A percentile compares a stretch with the other conserved stretches of the same genome.
phyloP scores from a whole-genome alignment of 2,888 invertebrate species.

The Nasonovia ribisnigri region DNA sequence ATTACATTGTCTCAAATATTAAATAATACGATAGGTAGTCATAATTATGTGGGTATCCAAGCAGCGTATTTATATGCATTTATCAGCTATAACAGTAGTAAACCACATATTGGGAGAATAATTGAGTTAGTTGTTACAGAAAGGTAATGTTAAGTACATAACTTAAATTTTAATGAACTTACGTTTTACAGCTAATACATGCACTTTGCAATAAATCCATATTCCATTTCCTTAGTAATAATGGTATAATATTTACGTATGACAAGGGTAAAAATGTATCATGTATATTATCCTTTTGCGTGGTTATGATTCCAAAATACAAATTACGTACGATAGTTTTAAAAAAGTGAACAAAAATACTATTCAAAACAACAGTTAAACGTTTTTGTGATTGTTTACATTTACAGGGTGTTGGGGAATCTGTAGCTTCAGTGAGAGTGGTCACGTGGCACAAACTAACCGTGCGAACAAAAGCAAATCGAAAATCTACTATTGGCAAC shows the following conservation, averaged over 20 bases:
- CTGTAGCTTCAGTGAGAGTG: conserved; percentile 55
- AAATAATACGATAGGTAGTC: background rate
- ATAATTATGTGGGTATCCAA: background rate
- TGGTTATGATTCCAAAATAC: background rate
- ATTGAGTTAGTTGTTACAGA: background rate
- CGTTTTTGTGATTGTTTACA: background rate
- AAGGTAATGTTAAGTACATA: background rate
- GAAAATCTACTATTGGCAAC: conserved; percentile 26
- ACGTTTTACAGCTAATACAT: background rate
- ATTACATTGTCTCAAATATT: background rate
- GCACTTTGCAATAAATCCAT: background rate
- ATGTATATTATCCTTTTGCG: background rate
- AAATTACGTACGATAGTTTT: background rate
- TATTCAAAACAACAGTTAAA: background rate
- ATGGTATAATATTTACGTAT: background rate
- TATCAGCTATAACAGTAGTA: no score
- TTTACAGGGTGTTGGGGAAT: conserved; percentile 36
- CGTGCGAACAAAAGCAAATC: conserved; percentile 24
- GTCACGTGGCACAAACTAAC: conserved; percentile 60
- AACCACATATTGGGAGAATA: background rate
- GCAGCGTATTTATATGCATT: no score
- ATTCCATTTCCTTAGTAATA: background rate
- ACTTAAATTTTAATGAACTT: background rate
- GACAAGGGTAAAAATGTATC: background rate
- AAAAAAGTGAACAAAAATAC: background rate